Evolutionary conservation across 2,888 invertebrate species (phyloP), one percentile per base, ranked within the genome.

Genomic region (Bruchidius siliquastri): DNA sequence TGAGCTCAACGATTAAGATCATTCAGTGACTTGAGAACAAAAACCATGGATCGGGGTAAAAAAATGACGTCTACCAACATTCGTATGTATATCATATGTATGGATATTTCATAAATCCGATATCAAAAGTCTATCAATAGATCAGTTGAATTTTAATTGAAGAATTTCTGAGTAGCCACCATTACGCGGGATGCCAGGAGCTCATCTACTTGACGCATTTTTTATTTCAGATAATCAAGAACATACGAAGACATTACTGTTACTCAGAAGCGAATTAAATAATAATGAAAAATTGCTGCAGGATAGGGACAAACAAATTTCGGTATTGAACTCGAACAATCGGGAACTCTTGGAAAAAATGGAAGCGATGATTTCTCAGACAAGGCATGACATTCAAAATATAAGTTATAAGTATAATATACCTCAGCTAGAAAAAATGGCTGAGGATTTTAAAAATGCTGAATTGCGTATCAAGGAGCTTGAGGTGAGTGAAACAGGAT

Each of bases 381-480:
- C 83, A 22, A 76, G 83, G 73, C 80, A 77, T 67, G 83, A 84
- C 66, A 82, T 84, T 21, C 81, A 82, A 75, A 83, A 80, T 74
- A 76, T 84, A 22, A 83, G 83, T 6, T 75, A 78, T 22, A 83
- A 82, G 77, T 84, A 84, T 74, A 83, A 80, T 74, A 74, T 84
- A 74, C 84, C 84, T 20, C 81, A 83, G 75, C 76, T 84, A 32
- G 82, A 83, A 75, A 78, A 78, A 70, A 84, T 84, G 83, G 80
- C 79, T 72, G 79, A 82, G 72, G 83, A 83, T 75, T 76, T 84
- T 67, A 79, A 79, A 74, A 78, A 78, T 67, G 79, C 83, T 0
- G 79, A 82, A 72, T 74, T 76, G 18, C 80, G 76, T 72, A 82
- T 81, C n/a, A 77, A 76, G 69, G 77, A 77, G 32, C 74, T 83